phyloP scores from a whole-genome alignment of 2,888 invertebrate genomes.

The Tachina fera region DNA sequence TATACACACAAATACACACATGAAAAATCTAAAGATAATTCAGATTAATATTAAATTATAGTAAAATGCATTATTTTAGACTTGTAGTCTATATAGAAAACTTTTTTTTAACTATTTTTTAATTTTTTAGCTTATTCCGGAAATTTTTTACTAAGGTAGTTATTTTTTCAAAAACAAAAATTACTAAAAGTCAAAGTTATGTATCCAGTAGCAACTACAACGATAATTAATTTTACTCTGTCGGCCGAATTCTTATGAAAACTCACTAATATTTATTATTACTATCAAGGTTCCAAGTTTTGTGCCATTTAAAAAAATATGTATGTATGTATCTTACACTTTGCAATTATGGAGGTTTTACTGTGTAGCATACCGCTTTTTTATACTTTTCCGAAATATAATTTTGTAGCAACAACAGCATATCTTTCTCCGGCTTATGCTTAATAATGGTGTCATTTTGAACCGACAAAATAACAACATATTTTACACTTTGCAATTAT shows the following conservation, averaged over 20 bases:
- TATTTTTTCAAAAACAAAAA: too few relatives aligned
- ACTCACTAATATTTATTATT: too few relatives aligned
- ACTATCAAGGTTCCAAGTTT: too few relatives aligned
- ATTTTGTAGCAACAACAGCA: background rate
- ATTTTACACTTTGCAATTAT: too few relatives aligned
- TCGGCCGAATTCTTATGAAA: too few relatives aligned
- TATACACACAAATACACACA: background rate
- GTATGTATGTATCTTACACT: too few relatives aligned
- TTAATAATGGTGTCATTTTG: background rate
- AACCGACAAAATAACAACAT: background rate
- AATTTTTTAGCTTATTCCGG: conserved; percentile 5
- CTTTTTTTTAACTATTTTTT: conserved; percentile 14
- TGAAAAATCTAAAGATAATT: conserved; percentile 7
- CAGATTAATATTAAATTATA: conserved; percentile 49
- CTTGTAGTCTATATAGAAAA: background rate
- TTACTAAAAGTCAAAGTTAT: too few relatives aligned
- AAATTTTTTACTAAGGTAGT: background rate
- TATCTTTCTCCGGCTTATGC: background rate
- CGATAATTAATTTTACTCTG: too few relatives aligned
- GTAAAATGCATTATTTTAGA: conserved; percentile 50
- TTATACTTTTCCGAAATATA: background rate
- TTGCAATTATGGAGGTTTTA: too few relatives aligned
- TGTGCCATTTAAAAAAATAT: too few relatives aligned
- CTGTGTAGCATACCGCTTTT: background rate
- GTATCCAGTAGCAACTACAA: too few relatives aligned